Evolutionary conservation across 2,888 invertebrate species (phyloP).

Genomic region (Melipona bicolor): DNA sequence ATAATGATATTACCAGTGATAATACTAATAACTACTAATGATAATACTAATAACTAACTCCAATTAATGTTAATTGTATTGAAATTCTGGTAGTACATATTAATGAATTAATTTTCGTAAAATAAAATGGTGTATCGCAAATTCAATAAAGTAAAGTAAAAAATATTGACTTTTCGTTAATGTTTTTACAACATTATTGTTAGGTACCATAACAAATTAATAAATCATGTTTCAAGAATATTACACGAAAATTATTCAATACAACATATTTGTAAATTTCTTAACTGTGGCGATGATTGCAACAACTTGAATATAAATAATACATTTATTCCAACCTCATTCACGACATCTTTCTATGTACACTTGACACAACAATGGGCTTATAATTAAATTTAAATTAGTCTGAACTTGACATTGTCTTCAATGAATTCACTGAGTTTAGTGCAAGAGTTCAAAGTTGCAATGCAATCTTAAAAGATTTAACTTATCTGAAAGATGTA

Average conservation of each 20-base stretch:
- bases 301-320: constrained; percentile 21
- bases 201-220: neutral
- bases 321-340: constrained; percentile 8
- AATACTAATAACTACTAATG: no score
- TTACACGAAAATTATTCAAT: neutral
- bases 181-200: no score
- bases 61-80: no score
- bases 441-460: no score
- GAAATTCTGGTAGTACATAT: no score
- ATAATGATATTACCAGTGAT: no score
- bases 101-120: no score
- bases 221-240: neutral
- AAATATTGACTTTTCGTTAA: neutral
- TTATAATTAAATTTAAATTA: neutral
- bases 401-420: neutral
- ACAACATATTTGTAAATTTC: neutral
- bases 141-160: neutral
- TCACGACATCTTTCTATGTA: constrained; percentile 7
- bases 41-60: no score
- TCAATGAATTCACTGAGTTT: no score
- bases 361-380: neutral
- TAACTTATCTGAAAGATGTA: neutral
- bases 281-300: neutral
- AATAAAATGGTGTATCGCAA: no score
- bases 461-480: neutral